These are phyloP conservation scores for Heteromurus nitidus DNA, from an alignment of 2,888 invertebrate genomes.

Conservation along the genomic window DNA sequence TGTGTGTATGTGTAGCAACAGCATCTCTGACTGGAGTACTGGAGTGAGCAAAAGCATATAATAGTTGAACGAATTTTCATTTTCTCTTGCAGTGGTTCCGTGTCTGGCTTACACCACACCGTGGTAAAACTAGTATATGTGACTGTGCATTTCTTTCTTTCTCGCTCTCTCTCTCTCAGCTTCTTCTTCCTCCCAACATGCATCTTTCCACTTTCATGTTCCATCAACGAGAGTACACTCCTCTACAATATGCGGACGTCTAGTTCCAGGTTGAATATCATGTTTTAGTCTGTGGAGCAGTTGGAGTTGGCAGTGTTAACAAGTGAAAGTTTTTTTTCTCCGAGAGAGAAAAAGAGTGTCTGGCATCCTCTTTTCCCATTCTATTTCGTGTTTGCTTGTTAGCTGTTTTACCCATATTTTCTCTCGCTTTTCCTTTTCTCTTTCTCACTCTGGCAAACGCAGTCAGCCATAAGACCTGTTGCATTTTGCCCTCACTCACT, in stretches of 20 bases:
- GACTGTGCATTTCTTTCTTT: not conserved
- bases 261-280: too few species aligned
- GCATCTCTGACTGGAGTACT: not conserved
- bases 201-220: not conserved
- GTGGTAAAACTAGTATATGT: too few species aligned
- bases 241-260: too few species aligned
- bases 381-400: conserved; percentile 21
- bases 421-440: conserved; percentile 23
- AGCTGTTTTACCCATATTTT: conserved; percentile 13
- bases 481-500: conserved; percentile 37
- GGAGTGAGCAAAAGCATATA: not conserved
- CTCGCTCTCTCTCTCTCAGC: not conserved
- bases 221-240: not conserved
- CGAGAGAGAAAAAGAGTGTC: not conserved
- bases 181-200: not conserved
- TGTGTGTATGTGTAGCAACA: not conserved
- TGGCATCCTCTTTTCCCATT: conserved; percentile 7
- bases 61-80: not conserved
- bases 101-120: too few species aligned
- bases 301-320: too few species aligned
- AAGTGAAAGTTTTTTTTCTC: conserved; percentile 3
- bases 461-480: conserved; percentile 52
- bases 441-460: conserved; percentile 38
- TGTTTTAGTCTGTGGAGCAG: too few species aligned
- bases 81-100: conserved; percentile 5